Conservation (phyloP, 1,140 invertebrate species). For the Drosophila simulans region DNA sequence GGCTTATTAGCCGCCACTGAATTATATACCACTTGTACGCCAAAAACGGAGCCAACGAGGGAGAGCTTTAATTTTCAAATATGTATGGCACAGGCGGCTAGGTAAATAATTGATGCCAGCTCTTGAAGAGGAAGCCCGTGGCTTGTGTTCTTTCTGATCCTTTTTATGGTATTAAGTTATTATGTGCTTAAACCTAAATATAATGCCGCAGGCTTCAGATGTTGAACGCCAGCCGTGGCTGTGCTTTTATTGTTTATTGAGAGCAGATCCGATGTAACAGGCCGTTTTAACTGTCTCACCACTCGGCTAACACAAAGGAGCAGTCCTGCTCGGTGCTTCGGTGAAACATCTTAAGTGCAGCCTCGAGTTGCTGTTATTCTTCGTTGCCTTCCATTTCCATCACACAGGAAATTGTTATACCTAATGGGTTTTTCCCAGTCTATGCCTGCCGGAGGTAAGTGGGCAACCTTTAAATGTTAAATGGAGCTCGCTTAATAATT, state of each 20-base stretch:
- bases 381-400: slow-evolving; percentile 23
- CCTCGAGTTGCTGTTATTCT: slow-evolving; percentile 53
- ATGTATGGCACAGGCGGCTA: slow-evolving; percentile 65
- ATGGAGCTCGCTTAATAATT: slow-evolving; percentile 49
- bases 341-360: slow-evolving; percentile 69
- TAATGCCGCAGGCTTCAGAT: slow-evolving; percentile 21
- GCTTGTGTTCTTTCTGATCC: slow-evolving; percentile 7
- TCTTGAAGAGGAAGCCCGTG: slow-evolving; percentile 4
- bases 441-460: slow-evolving; percentile 22
- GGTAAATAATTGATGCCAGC: slow-evolving; percentile 64
- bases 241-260: slow-evolving; percentile 27
- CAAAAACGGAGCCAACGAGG: slow-evolving; percentile 8
- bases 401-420: slow-evolving; percentile 69
- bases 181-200: slow-evolving; percentile 69
- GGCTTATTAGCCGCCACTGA: slow-evolving; percentile 66
- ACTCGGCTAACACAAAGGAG: slow-evolving; percentile 12
- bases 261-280: slow-evolving; percentile 12
- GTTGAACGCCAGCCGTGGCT: slow-evolving; percentile 13
- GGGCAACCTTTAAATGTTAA: slow-evolving; percentile 32
- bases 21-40: slow-evolving; percentile 53
- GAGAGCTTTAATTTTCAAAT: slow-evolving; percentile 64
- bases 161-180: slow-evolving; percentile 63
- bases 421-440: slow-evolving; percentile 58
- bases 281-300: slow-evolving; percentile 22
- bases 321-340: slow-evolving; percentile 18